A percentile compares a stretch with the other conserved stretches of the same genome.
phyloP scores from a whole-genome alignment of 2,113 vertebrate species.

The Psephotus haematonotus region DNA sequence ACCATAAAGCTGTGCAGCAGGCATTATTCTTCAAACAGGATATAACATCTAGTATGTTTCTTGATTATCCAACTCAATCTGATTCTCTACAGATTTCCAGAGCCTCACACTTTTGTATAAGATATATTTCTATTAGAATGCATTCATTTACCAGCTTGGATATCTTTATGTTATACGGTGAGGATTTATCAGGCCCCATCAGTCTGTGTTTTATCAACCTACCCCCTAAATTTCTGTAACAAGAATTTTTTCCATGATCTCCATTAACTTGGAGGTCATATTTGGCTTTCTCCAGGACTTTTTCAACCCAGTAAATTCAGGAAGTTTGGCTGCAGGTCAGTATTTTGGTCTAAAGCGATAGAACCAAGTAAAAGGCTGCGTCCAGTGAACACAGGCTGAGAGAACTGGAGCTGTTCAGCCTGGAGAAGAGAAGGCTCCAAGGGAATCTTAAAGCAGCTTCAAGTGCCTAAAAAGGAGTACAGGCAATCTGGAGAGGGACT shows the following conservation, averaged over 20 bases:
- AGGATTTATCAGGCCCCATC: not conserved
- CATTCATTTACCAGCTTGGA: not conserved
- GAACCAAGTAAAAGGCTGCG: not conserved
- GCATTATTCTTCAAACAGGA: constrained; percentile 45
- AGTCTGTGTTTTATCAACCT: not conserved
- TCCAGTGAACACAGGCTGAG: not conserved
- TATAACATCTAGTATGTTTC: constrained; percentile 5
- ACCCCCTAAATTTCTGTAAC: not conserved
- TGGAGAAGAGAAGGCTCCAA: not conserved
- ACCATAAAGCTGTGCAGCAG: constrained; percentile 21
- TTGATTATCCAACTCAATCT: constrained; percentile 37
- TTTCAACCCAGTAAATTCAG: not conserved
- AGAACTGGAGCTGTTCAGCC: not conserved
- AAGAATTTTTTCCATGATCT: not conserved
- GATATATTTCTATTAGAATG: not conserved
- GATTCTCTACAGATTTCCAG: constrained; percentile 23
- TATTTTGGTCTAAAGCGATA: not conserved
- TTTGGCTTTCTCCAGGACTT: not conserved
- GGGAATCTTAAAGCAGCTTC: not conserved
- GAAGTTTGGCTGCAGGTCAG: not conserved
- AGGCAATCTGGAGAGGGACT: not conserved
- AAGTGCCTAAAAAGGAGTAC: not conserved
- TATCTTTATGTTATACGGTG: not conserved
- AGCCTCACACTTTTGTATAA: not conserved
- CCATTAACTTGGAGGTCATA: not conserved